Base-by-base conservation (phyloP, 1,140 invertebrate genomes). In the Papilio xuthus region DNA sequence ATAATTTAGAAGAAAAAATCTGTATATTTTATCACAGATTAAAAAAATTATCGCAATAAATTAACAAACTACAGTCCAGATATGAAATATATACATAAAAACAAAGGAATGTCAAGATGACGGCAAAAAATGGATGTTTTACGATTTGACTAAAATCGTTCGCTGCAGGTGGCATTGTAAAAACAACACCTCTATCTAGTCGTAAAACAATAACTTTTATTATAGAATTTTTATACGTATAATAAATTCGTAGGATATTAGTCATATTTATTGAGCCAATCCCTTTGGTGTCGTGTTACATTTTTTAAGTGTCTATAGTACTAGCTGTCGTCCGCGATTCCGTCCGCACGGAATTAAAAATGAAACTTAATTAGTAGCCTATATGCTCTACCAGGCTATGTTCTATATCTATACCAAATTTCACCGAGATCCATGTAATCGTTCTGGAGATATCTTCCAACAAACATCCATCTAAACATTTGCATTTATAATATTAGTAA, bases 131-230 rank as follows among this genome's bases (percentile, higher is more conserved):
- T 71, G 63, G 79, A 73, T 78, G 63, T 82, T 83, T 86, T 83
- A 84, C 80, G 83, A 77, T 82, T 81, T 78, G 70, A 47, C 83
- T 81, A 81, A 80, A 84, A 85, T 80, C 70, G 73, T 72, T 73
- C 86, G 47, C 86, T 41, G 78, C 86, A 86, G 86, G 85, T 86
- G 84, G 86, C 81, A 83, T 83, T 83, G 69, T 83, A 82, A 83
- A 84, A 82, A 76, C 73, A 74, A 82, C 79, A 81, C 78, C 72
- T 26, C 74, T 77, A 79, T 74, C 47, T 73, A 56, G 78, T 81
- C 53, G 78, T 78, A 82, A 78, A 83, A 81, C 78, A 86, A 82
- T 79, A 80, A 80, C 0, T 84, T 72, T 69, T 63, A 81, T 78
- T 79, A 32, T n/a, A 18, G n/a, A 75, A 70, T 75, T 75, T 82